A percentile compares a stretch with the other conserved stretches of the same genome.
Conservation (phyloP, 1,140 invertebrate genomes). For the Patella vulgata region DNA sequence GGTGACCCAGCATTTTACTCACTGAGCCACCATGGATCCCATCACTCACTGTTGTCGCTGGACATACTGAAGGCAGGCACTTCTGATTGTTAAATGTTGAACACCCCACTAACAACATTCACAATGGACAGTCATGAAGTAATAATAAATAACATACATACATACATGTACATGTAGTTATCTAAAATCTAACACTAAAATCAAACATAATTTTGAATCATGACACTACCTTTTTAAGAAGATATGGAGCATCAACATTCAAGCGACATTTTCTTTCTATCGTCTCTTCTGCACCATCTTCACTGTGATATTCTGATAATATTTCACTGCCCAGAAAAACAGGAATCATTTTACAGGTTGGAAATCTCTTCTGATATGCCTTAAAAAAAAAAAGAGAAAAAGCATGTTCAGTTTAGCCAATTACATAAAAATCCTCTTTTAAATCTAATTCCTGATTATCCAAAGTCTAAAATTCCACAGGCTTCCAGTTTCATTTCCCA, state of each 20-base stretch:
- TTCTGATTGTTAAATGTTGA: too few relatives aligned
- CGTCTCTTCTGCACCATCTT: slow-evolving; percentile 82
- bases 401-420: not conserved
- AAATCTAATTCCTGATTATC: not conserved
- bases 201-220: too few relatives aligned
- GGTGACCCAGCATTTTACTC: too few relatives aligned
- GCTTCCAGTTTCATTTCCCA: not conserved
- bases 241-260: slow-evolving; percentile 93
- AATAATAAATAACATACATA: too few relatives aligned
- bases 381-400: slow-evolving; percentile 65
- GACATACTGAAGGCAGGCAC: too few relatives aligned
- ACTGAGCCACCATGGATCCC: too few relatives aligned
- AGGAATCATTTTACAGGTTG: slow-evolving; percentile 93
- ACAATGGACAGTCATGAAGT: too few relatives aligned
- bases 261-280: slow-evolving; percentile 92
- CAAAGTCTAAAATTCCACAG: not conserved
- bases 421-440: not conserved
- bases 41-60: too few relatives aligned
- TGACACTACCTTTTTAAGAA: slow-evolving; percentile 97
- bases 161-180: not conserved
- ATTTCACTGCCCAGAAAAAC: slow-evolving; percentile 93
- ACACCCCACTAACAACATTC: too few relatives aligned
- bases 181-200: too few relatives aligned
- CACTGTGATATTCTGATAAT: slow-evolving; percentile 79
- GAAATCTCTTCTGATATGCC: slow-evolving; percentile 95